Evolutionary conservation across 53 echinoderm and acorn worm genomes (phyloP), one percentile per base, ranked within the genome.

Genomic region (Apostichopus leukothele): DNA sequence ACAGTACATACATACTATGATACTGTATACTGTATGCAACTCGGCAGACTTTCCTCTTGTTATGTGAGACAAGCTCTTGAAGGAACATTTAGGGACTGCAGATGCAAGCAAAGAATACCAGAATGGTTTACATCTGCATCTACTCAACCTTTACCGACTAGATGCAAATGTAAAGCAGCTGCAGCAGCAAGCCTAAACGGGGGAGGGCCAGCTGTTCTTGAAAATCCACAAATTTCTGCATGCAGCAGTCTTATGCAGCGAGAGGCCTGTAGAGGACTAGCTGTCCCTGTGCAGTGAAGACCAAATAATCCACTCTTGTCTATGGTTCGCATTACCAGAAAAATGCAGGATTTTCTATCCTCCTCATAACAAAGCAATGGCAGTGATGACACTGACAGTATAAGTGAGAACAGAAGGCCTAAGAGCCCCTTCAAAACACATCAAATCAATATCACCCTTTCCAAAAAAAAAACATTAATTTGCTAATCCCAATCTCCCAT

Each of bases 161-260:
- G 81, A 21, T 81, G 81, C 81, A 81, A 22, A 59, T 55, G 81
- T 81, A 81, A 81, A 55, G 81, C 81, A 50, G 81, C 81, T 81
- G 54, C 81, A 54, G 81, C 81, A 50, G 54, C 19, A 57, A 14
- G 18, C 20, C 71, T 71, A 71, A 39, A n/a, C 5, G 20, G 14
- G 18, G 16, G 71, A 71, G 71, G 71, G 71, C 71, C n/a, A 18
- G 71, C 18, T 6, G 20, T n/a, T 71, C 20, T 6, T 71, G n/a
- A 13, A 71, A 18, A 4, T 71, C 71, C 71, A 71, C 13, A 18
- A 19, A 23, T 50, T 50, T 39, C 53, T 18, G 19, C 81, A 55
- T 81, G 81, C 59, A 4, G 81, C 81, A 19, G n/a, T 54, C 81
- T 13, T 54, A 6, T 77, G 77, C 77, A 20, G 81, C 81, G 12